Conservation (phyloP, 1,140 invertebrate genomes). For the Rhizoglyphus robini region DNA sequence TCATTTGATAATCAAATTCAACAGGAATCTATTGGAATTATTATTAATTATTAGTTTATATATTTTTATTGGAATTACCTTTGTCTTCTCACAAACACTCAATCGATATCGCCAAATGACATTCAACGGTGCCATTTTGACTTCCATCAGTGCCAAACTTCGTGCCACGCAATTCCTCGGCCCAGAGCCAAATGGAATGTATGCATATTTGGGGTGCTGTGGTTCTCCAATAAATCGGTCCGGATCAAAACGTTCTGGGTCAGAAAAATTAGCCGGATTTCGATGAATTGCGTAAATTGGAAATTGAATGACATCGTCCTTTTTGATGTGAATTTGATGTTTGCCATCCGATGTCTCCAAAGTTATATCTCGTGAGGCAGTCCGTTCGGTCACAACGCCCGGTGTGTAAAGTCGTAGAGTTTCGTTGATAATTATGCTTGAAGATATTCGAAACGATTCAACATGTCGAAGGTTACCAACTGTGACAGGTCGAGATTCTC, state of each 20-base stretch:
- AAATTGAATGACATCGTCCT: conserved; percentile 23
- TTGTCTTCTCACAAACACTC: no score
- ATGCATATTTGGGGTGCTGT: not conserved
- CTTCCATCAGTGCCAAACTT: no score
- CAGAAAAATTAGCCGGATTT: conserved; percentile 24
- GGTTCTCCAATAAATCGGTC: no score
- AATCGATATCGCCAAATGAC: no score
- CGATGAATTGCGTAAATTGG: conserved; percentile 27
- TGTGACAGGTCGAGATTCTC: not conserved
- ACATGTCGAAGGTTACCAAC: not conserved
- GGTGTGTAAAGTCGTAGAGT: conserved; percentile 32
- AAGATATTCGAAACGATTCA: conserved; percentile 28
- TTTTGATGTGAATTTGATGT: conserved; percentile 29
- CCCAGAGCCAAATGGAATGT: conserved; percentile 8
- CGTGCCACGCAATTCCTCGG: no score
- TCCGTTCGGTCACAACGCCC: not conserved
- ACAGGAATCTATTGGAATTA: no score
- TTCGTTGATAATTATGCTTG: conserved; percentile 34
- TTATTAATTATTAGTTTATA: no score
- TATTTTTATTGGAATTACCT: no score
- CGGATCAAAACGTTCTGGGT: conserved; percentile 28
- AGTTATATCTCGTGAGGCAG: conserved; percentile 6
- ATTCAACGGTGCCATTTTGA: no score
- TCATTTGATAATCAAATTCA: no score
- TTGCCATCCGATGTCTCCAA: conserved; percentile 22